These are phyloP conservation scores for Danio rerio DNA, from an alignment of 2,113 vertebrate species.

Conservation along the genomic window DNA sequence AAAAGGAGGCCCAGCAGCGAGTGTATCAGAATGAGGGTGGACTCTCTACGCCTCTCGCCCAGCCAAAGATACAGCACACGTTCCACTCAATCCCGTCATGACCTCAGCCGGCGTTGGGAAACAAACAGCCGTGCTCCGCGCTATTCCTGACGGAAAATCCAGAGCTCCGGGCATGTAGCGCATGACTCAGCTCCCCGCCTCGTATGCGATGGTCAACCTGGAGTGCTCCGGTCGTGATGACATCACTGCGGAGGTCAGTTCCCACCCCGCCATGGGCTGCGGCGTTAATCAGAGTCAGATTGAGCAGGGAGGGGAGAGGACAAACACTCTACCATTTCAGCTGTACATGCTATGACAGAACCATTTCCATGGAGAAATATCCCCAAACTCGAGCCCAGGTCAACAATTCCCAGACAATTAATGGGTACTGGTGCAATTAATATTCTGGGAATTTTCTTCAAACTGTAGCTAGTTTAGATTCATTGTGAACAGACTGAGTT, in stretches of 20 bases:
- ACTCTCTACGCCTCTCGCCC: conserved; percentile 40
- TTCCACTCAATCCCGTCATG: conserved; percentile 55
- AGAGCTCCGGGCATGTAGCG: conserved; percentile 65
- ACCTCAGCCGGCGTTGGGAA: conserved; percentile 61
- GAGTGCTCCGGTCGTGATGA: conserved; percentile 71
- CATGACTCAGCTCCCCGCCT: conserved; percentile 69
- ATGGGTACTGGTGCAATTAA: conserved; percentile 18
- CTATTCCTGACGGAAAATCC: conserved; percentile 62
- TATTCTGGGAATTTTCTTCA: conserved; percentile 14
- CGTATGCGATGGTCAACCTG: conserved; percentile 73
- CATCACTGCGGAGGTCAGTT: conserved; percentile 74
- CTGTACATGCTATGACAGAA: conserved; percentile 42
- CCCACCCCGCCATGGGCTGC: conserved; percentile 66
- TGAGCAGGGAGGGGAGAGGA: conserved; percentile 66
- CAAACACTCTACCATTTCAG: conserved; percentile 32
- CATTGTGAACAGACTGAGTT: background rate
- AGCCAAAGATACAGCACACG: conserved; percentile 52
- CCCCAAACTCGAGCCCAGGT: conserved; percentile 16
- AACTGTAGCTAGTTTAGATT: background rate
- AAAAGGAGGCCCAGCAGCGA: conserved; percentile 19
- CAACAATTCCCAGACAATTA: conserved; percentile 32
- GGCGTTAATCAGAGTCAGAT: conserved; percentile 77
- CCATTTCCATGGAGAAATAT: conserved; percentile 38
- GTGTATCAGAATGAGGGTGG: conserved; percentile 42
- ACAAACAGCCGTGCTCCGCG: conserved; percentile 55